Evolutionary conservation across 1,140 invertebrate genomes (phyloP).

Genomic region (Lepidostoma basale): DNA sequence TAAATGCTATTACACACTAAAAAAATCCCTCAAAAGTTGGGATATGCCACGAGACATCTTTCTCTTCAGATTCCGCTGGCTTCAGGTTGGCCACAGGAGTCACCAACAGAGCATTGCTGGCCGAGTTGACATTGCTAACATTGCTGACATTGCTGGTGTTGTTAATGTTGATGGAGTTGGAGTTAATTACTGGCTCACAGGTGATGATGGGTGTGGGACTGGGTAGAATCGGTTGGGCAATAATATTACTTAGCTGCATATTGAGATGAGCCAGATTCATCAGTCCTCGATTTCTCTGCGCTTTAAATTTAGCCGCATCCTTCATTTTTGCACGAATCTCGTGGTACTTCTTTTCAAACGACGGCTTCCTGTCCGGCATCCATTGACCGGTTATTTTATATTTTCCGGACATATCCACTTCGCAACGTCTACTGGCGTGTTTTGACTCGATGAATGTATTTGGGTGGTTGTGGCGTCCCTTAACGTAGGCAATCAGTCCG

Average conservation of each 20-base stretch:
- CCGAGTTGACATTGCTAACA: neutral
- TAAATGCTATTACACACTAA: constrained; percentile 5
- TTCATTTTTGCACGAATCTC: constrained; percentile 24
- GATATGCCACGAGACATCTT: constrained; percentile 33
- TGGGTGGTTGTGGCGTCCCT: constrained; percentile 57
- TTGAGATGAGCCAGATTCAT: constrained; percentile 12
- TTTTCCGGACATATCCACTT: constrained; percentile 59
- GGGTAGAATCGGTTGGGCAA: neutral
- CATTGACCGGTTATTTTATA: constrained; percentile 54
- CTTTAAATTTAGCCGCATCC: constrained; percentile 15
- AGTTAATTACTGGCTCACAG: neutral
- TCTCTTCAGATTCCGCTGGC: neutral
- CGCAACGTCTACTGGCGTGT: constrained; percentile 56
- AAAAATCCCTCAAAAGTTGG: constrained; percentile 38
- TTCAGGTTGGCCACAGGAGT: neutral
- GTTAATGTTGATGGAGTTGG: neutral
- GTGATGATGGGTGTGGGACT: neutral
- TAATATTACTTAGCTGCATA: constrained; percentile 8
- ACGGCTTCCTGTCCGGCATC: constrained; percentile 21
- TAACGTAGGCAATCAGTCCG: constrained; percentile 56
- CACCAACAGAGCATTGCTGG: neutral
- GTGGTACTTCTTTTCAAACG: neutral
- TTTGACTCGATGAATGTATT: constrained; percentile 57
- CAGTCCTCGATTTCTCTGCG: neutral
- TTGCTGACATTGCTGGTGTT: constrained; percentile 7